These are phyloP conservation scores for Perca schrenkii DNA, from an alignment of 2,113 vertebrate species.

Conservation along the genomic window DNA sequence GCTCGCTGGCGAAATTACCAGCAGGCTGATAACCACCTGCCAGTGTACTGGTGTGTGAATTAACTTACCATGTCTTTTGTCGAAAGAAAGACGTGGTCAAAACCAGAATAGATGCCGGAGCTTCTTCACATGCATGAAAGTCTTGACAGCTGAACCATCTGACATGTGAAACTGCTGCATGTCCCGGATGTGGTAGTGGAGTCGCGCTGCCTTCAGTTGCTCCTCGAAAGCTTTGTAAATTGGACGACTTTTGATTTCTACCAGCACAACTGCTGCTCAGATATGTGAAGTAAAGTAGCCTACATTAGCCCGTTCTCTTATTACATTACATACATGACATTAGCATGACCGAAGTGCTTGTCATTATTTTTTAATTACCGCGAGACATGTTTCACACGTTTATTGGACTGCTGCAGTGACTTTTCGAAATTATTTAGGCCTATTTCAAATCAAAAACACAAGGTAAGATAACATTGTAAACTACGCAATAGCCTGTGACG, in stretches of 20 bases:
- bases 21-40: accelerated
- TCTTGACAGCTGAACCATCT: constrained; percentile 62
- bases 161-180: constrained; percentile 60
- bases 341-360: too few species aligned
- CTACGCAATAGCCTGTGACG: neutral
- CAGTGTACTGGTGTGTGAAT: accelerated
- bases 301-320: too few species aligned
- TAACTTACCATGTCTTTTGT: constrained; percentile 69
- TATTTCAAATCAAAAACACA: neutral
- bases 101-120: neutral
- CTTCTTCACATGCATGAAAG: constrained; percentile 43
- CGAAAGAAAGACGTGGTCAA: constrained; percentile 1
- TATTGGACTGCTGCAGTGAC: neutral
- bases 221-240: constrained; percentile 14
- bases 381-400: neutral
- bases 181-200: constrained; percentile 68
- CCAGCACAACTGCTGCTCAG: too few species aligned
- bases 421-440: neutral
- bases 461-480: neutral
- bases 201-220: constrained; percentile 41
- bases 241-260: accelerated
- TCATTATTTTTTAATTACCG: too few species aligned
- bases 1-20: neutral
- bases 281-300: too few species aligned
- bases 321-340: too few species aligned